Percentiles rank a stretch among this genome's conserved stretches.
Evolutionary conservation across 2,797 vertebrate species (phyloP).

Genomic region (Crenichthys baileyi): DNA sequence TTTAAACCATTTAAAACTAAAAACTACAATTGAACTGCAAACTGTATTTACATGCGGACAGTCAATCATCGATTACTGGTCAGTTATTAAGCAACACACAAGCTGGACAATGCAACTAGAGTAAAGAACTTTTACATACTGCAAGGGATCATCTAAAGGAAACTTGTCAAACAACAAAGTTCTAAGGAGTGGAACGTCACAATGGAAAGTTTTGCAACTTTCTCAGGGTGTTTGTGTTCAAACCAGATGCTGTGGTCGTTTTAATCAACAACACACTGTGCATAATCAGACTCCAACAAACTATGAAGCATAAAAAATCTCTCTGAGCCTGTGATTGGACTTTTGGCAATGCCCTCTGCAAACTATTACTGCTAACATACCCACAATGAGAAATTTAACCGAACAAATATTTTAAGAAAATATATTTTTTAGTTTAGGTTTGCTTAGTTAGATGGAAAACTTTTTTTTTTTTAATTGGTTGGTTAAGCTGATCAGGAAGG

Average conservation of each 20-base stretch:
- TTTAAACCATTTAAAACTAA: no score
- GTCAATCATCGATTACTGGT: background rate
- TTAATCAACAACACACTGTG: conserved; percentile 1
- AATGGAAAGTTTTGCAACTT: background rate
- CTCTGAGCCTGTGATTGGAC: background rate
- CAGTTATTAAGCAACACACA: background rate
- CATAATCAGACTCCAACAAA: background rate
- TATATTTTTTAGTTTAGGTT: background rate
- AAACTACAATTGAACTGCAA: background rate
- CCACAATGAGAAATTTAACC: background rate
- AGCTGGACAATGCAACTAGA: background rate
- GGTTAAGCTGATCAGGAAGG: no score
- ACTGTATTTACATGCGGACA: background rate
- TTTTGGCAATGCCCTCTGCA: background rate
- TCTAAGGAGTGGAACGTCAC: background rate
- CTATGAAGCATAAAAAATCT: background rate
- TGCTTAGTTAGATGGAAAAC: background rate
- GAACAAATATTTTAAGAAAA: background rate
- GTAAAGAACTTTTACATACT: background rate
- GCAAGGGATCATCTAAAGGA: background rate
- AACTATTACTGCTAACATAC: background rate
- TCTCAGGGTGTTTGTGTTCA: conserved; percentile 3
- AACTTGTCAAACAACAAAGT: background rate
- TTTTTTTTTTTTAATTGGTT: background rate
- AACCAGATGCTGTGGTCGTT: conserved; percentile 5